A percentile compares a stretch with the other conserved stretches of the same genome.
Evolutionary conservation across 2,113 vertebrate genomes (phyloP).

Genomic region (Semicossyphus pulcher): DNA sequence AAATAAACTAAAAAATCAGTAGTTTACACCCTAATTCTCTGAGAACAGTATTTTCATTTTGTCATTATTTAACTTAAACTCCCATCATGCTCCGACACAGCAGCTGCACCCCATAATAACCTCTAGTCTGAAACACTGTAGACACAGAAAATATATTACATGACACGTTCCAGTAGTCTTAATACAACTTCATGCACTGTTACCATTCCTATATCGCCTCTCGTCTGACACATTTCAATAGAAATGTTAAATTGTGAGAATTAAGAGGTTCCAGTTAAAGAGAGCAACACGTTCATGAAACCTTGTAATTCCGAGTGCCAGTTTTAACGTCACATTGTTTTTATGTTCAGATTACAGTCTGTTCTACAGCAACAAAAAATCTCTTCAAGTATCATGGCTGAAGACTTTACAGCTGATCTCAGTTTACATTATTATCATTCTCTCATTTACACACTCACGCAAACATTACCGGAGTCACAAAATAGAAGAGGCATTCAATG

Average conservation of each 20-base stretch:
- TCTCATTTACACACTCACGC: constrained; percentile 48
- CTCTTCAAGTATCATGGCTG: constrained; percentile 90
- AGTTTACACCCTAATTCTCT: constrained; percentile 62
- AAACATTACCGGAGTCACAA: constrained; percentile 19
- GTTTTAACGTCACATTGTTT: constrained; percentile 16
- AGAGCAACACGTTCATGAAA: constrained; percentile 14
- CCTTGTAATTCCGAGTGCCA: constrained; percentile 27
- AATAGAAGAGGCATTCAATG: constrained; percentile 59
- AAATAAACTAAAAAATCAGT: constrained; percentile 69
- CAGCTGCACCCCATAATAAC: constrained; percentile 83
- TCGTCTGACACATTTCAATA: constrained; percentile 23
- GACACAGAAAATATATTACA: constrained; percentile 57
- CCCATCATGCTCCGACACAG: constrained; percentile 77
- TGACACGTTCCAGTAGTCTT: constrained; percentile 36
- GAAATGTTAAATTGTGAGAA: constrained; percentile 30
- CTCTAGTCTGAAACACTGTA: constrained; percentile 82
- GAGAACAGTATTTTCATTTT: constrained; percentile 66
- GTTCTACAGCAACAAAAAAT: constrained; percentile 74
- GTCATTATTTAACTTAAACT: constrained; percentile 55
- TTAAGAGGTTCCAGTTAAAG: constrained; percentile 25
- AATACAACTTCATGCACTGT: constrained; percentile 41
- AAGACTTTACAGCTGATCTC: constrained; percentile 86
- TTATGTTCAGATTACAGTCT: constrained; percentile 65
- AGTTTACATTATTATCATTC: constrained; percentile 79
- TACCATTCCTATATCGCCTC: not conserved